These are phyloP conservation scores for Sibirionetta formosa DNA, from an alignment of 2,797 vertebrate species.

Conservation along the genomic window DNA sequence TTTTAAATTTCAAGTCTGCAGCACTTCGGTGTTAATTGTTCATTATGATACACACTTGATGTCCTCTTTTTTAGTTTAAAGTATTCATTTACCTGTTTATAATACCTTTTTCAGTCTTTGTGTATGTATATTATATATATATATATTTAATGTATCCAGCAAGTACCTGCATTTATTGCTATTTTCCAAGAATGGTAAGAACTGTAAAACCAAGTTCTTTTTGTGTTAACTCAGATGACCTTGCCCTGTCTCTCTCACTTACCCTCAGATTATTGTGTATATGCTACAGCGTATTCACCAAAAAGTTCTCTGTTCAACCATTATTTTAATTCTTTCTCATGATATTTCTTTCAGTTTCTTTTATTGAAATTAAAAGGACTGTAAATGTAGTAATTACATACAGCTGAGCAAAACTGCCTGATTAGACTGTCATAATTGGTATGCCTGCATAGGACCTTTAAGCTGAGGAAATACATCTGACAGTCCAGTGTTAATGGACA, in stretches of 20 bases:
- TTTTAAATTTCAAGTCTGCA: not conserved
- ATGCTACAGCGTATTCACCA: accelerated
- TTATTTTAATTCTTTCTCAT: not conserved
- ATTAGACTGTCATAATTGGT: not conserved
- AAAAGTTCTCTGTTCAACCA: not conserved
- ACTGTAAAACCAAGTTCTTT: not conserved
- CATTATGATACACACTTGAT: not conserved
- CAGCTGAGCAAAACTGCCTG: not conserved
- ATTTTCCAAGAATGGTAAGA: not conserved
- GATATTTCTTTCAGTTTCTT: not conserved
- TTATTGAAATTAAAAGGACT: not conserved
- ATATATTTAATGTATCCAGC: not conserved
- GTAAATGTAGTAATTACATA: not conserved
- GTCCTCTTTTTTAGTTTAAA: not conserved
- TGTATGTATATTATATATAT: not conserved
- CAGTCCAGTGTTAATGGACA: not conserved
- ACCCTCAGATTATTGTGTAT: not conserved
- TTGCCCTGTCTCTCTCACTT: not conserved
- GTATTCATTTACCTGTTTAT: not conserved
- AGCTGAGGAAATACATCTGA: not conserved
- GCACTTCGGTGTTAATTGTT: not conserved
- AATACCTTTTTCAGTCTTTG: not conserved
- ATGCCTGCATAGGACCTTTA: not conserved
- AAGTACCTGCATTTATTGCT: not conserved
- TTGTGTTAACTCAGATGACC: not conserved